Percentiles rank a stretch among this genome's conserved stretches.
phyloP scores from a whole-genome alignment of 2,888 invertebrate species.

The Eristalis pertinax region DNA sequence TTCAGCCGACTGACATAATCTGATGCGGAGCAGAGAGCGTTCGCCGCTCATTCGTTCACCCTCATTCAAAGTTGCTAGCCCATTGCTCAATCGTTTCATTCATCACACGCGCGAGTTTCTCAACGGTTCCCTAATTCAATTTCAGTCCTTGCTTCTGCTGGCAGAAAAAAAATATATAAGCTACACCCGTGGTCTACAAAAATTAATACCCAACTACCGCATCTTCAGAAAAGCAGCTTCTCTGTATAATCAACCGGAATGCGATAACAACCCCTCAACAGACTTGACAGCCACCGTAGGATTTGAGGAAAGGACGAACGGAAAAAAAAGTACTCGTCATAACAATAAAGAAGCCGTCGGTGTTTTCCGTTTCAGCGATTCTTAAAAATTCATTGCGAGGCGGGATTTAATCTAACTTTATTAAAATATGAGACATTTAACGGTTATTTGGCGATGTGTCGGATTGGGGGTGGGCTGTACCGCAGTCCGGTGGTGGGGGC shows the following conservation, averaged over 20 bases:
- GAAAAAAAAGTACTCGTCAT: slow-evolving; percentile 33
- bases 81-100: slow-evolving; percentile 26
- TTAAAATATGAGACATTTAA: slow-evolving; percentile 72
- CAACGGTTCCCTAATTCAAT: slow-evolving; percentile 50
- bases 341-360: slow-evolving; percentile 61
- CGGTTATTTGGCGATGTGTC: slow-evolving; percentile 64
- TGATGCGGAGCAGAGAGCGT: slow-evolving; percentile 1
- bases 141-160: slow-evolving; percentile 12
- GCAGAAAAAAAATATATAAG: slow-evolving; percentile 7
- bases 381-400: slow-evolving; percentile 53
- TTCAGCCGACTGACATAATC: slow-evolving; percentile 37
- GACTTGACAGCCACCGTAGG: slow-evolving; percentile 8
- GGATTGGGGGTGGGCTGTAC: background rate
- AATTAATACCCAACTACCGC: slow-evolving; percentile 64
- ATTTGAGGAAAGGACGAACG: background rate
- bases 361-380: slow-evolving; percentile 68
- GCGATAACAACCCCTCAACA: slow-evolving; percentile 49
- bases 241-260: slow-evolving; percentile 64
- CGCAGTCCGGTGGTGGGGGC: background rate
- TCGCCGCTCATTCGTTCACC: background rate
- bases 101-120: slow-evolving; percentile 30
- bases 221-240: slow-evolving; percentile 56
- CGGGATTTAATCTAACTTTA: slow-evolving; percentile 72
- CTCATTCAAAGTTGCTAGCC: slow-evolving; percentile 26
- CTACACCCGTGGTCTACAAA: slow-evolving; percentile 54